These are phyloP conservation scores for Leptosomus discolor DNA, from an alignment of 2,113 vertebrate species.

Conservation along the genomic window DNA sequence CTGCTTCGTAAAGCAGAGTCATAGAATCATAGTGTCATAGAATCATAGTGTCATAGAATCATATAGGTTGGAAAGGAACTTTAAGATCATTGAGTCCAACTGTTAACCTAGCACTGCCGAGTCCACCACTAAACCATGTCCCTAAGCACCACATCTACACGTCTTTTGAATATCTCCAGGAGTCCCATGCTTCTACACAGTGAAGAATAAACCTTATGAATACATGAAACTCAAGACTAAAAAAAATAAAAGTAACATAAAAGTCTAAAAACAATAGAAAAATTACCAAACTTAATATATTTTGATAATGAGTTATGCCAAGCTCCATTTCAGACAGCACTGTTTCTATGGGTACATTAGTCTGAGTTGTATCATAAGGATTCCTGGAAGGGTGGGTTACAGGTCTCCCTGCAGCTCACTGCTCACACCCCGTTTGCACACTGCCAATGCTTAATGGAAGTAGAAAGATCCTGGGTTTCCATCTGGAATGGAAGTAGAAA, in stretches of 20 bases:
- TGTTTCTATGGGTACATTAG: not conserved
- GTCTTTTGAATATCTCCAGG: no score
- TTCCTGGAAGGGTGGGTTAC: not conserved
- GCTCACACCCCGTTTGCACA: not conserved
- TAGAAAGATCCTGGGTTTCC: not conserved
- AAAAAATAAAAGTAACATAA: not conserved
- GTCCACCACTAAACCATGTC: no score
- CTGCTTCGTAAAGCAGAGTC: not conserved
- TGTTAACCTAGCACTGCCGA: no score
- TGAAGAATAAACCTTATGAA: not conserved
- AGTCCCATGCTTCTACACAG: not conserved
- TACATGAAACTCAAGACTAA: not conserved
- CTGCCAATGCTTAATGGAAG: not conserved
- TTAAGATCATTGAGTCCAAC: no score
- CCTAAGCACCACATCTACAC: no score
- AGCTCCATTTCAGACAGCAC: not conserved
- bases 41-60: no score
- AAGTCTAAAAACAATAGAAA: not conserved
- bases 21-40: no score
- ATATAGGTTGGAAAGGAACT: no score
- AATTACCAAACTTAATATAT: not conserved
- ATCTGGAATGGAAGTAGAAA: no score
- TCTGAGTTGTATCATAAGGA: not conserved
- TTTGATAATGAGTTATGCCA: not conserved
- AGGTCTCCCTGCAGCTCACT: not conserved